Percentiles rank a stretch among this genome's conserved stretches.
Conservation (phyloP, 2,113 vertebrate genomes). For the Scalopus aquaticus region DNA sequence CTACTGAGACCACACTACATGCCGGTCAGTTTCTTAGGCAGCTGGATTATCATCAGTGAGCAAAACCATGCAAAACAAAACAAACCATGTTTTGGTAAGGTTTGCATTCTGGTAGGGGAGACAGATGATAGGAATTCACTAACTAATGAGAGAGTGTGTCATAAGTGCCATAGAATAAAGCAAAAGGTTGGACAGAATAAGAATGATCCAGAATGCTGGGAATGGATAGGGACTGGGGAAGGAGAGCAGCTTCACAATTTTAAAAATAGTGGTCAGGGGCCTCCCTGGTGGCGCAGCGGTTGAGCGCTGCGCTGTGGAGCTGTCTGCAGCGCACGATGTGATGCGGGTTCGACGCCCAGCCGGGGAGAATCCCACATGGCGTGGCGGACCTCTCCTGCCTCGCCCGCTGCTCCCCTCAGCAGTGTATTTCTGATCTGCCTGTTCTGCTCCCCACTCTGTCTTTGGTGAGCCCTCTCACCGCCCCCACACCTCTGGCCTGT, state of each 20-base stretch:
- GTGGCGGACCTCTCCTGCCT: no score
- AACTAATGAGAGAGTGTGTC: neutral
- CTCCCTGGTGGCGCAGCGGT: no score
- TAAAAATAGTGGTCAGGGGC: neutral
- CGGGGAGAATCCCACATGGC: no score
- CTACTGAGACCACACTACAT: neutral
- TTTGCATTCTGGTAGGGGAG: constrained; percentile 29
- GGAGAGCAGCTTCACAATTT: neutral
- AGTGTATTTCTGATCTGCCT: no score
- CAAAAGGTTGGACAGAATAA: neutral
- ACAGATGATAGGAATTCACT: constrained; percentile 1
- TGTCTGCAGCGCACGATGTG: no score
- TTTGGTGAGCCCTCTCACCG: no score
- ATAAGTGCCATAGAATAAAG: neutral
- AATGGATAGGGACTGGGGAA: neutral
- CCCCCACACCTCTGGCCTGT: no score
- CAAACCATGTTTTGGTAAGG: neutral
- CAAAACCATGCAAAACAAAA: constrained; percentile 15
- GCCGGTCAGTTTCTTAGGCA: neutral
- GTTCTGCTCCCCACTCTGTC: no score
- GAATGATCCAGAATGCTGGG: neutral
- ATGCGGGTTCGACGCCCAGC: no score
- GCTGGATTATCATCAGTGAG: neutral
- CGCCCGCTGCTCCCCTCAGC: no score
- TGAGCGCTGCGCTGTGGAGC: no score